These are phyloP conservation scores for Anaspis maculata DNA, from an alignment of 2,888 invertebrate genomes.

Conservation along the genomic window DNA sequence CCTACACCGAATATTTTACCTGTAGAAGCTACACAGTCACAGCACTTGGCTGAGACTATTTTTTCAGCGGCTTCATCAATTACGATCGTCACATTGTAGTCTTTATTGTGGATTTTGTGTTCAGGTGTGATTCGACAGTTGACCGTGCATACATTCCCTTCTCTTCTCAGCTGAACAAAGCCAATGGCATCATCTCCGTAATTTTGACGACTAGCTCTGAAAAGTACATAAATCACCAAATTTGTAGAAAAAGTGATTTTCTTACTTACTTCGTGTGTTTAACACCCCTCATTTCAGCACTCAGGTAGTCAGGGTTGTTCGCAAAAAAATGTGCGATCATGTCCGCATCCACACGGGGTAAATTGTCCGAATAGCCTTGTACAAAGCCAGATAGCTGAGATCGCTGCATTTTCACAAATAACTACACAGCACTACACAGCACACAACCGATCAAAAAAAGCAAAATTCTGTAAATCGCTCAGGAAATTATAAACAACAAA, in stretches of 20 bases:
- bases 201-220: not conserved
- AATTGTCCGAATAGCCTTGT: not conserved
- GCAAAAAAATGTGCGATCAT: not conserved
- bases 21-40: not conserved
- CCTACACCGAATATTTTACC: not conserved
- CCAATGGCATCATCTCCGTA: not conserved
- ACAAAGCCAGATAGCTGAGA: too few relatives aligned
- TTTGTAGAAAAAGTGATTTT: not conserved
- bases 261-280: not conserved
- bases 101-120: not conserved
- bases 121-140: not conserved
- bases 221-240: not conserved
- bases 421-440: too few relatives aligned
- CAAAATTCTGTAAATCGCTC: too few relatives aligned
- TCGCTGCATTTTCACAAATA: too few relatives aligned
- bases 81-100: not conserved
- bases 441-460: too few relatives aligned
- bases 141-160: not conserved
- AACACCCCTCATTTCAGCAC: not conserved
- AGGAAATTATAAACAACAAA: too few relatives aligned
- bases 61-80: not conserved
- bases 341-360: not conserved
- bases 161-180: not conserved
- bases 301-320: not conserved
- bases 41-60: not conserved